These are phyloP conservation scores for Tyrannus savana DNA, from an alignment of 2,113 vertebrate species.

Conservation along the genomic window DNA sequence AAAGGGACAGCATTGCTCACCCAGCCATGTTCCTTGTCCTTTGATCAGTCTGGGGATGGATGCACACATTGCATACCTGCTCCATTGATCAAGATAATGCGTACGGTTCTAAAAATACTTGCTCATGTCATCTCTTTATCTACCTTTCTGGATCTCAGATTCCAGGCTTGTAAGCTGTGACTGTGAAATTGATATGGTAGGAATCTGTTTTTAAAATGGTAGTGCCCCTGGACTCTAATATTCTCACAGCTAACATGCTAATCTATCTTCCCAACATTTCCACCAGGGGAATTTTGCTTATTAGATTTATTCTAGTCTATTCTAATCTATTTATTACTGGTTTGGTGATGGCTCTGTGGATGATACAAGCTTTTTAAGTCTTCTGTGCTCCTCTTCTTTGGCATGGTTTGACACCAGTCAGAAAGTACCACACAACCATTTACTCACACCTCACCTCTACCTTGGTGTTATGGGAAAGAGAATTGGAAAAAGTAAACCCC, in stretches of 20 bases:
- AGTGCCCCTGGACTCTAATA: neutral
- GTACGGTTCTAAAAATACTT: neutral
- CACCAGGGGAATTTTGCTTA: neutral
- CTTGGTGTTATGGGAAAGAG: neutral
- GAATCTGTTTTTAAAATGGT: neutral
- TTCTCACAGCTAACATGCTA: neutral
- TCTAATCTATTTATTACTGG: neutral
- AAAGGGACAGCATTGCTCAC: neutral
- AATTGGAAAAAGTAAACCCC: rapidly evolving
- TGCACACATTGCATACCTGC: neutral
- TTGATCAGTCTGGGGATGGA: neutral
- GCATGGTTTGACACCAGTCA: neutral
- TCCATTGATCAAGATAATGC: neutral
- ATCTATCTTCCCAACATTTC: neutral
- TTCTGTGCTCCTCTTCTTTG: neutral
- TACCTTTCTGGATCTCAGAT: neutral
- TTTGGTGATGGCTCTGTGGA: neutral
- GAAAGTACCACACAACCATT: neutral
- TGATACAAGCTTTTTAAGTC: neutral
- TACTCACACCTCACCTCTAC: too few species aligned
- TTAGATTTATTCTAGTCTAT: neutral
- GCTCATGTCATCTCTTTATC: neutral
- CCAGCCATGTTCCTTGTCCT: neutral
- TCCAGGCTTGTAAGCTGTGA: neutral
- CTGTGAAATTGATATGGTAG: neutral